These are phyloP conservation scores for Metellina segmentata DNA, from an alignment of 2,888 invertebrate genomes.

Conservation along the genomic window DNA sequence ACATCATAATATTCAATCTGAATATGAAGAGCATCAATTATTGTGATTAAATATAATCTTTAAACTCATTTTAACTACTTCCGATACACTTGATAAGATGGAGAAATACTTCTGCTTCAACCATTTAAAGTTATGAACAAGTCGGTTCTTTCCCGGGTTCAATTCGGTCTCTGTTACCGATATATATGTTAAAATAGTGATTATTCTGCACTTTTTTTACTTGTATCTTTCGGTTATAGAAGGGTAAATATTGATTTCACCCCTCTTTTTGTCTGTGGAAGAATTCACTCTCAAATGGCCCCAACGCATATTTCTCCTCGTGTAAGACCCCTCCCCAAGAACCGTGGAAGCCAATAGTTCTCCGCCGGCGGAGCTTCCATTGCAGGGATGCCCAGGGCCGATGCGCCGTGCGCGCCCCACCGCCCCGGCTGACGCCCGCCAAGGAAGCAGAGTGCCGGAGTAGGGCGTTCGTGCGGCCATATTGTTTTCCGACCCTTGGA, in stretches of 20 bases:
- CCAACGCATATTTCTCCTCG: neutral
- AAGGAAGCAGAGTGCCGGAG: slow-evolving; percentile 24
- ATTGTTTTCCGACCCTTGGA: slow-evolving; percentile 12
- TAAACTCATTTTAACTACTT: too few species aligned
- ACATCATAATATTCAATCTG: too few species aligned
- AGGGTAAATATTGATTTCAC: slow-evolving; percentile 29
- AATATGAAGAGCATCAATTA: too few species aligned
- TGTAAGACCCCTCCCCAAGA: slow-evolving; percentile 41
- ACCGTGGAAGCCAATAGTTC: slow-evolving; percentile 36
- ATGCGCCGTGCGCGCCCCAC: slow-evolving; percentile 54
- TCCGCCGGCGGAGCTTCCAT: slow-evolving; percentile 57
- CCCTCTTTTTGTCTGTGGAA: neutral
- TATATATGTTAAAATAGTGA: too few species aligned
- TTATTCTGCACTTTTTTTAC: neutral
- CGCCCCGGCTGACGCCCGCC: slow-evolving; percentile 6
- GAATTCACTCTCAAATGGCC: neutral
- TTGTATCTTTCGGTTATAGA: neutral
- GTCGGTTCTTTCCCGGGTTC: too few species aligned
- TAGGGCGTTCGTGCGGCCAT: slow-evolving; percentile 55
- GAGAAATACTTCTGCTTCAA: too few species aligned
- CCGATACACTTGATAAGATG: too few species aligned
- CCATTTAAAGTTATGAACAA: too few species aligned
- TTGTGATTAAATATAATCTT: too few species aligned
- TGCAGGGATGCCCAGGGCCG: slow-evolving; percentile 60
- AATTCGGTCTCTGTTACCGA: too few species aligned